Evolutionary conservation across 2,797 vertebrate genomes (phyloP).

Genomic region (Sebastolobus altivelis): DNA sequence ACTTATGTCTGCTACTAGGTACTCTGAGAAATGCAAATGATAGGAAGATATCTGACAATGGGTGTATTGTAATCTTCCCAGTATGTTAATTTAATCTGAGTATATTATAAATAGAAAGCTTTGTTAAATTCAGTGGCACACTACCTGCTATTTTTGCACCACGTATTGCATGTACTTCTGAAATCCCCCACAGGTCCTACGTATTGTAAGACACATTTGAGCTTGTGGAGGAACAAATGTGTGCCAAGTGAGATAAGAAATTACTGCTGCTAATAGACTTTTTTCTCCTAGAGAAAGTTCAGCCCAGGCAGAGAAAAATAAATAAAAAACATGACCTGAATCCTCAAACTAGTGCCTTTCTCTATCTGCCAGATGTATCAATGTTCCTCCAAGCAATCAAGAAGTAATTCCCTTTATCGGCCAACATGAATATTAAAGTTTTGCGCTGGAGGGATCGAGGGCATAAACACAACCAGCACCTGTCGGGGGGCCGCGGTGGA

Average conservation of each 20-base stretch:
- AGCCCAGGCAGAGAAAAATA: conserved; percentile 58
- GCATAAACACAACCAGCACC: conserved; percentile 72
- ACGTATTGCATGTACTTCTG: conserved; percentile 25
- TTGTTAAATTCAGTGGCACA: conserved; percentile 16
- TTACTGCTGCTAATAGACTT: conserved; percentile 72
- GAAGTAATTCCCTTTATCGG: conserved; percentile 83
- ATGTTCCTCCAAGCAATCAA: conserved; percentile 81
- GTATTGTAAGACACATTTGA: conserved; percentile 66
- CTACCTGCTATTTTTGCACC: conserved; percentile 14
- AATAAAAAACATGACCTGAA: conserved; percentile 70
- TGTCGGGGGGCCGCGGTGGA: conserved; percentile 68
- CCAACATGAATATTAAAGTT: conserved; percentile 82
- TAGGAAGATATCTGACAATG: background rate
- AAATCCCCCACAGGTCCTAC: conserved; percentile 53
- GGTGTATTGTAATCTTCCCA: background rate
- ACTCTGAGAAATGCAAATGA: background rate
- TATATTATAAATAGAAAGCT: conserved; percentile 9
- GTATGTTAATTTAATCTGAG: conserved; percentile 10
- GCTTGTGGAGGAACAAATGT: conserved; percentile 72
- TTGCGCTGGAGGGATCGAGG: conserved; percentile 67
- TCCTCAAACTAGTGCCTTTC: conserved; percentile 68
- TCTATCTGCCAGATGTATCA: conserved; percentile 82
- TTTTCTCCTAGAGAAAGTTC: conserved; percentile 69
- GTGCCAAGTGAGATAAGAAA: conserved; percentile 76
- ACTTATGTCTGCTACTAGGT: background rate